A percentile compares a stretch with the other conserved stretches of the same genome.
phyloP scores from a whole-genome alignment of 2,888 invertebrate species.

The Calameuta filiformis region DNA sequence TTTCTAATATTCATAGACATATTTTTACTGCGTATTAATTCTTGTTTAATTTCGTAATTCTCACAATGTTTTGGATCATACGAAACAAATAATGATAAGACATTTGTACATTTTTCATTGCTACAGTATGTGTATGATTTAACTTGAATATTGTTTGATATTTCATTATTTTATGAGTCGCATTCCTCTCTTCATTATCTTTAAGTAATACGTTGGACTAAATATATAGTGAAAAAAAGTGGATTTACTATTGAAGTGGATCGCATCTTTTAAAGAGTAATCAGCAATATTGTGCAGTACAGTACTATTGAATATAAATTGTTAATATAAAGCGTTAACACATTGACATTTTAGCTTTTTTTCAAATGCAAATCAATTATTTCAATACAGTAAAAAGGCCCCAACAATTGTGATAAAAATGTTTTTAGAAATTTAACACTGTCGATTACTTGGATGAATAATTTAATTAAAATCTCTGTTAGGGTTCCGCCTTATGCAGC shows the following conservation, averaged over 20 bases:
- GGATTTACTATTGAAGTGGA: background rate
- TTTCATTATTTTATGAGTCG: slow-evolving; percentile 11
- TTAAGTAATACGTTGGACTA: background rate
- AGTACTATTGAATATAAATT: background rate
- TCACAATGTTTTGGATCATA: background rate
- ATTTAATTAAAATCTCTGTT: background rate
- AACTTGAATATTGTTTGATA: slow-evolving; percentile 14
- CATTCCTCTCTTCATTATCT: slow-evolving; percentile 4
- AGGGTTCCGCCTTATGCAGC: background rate
- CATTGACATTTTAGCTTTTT: background rate
- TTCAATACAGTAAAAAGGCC: background rate
- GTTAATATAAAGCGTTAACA: background rate
- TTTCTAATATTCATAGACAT: background rate
- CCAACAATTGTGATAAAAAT: too few species aligned
- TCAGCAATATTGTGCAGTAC: background rate
- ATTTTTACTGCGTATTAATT: background rate
- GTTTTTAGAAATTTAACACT: background rate
- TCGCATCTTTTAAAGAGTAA: background rate
- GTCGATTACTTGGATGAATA: background rate
- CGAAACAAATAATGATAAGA: background rate
- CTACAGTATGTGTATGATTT: slow-evolving; percentile 12
- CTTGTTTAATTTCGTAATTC: background rate
- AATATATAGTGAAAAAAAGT: background rate
- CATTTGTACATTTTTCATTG: slow-evolving; percentile 23
- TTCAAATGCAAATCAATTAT: background rate